Conservation (phyloP, 1,140 invertebrate genomes). For the Lethrus apterus region DNA sequence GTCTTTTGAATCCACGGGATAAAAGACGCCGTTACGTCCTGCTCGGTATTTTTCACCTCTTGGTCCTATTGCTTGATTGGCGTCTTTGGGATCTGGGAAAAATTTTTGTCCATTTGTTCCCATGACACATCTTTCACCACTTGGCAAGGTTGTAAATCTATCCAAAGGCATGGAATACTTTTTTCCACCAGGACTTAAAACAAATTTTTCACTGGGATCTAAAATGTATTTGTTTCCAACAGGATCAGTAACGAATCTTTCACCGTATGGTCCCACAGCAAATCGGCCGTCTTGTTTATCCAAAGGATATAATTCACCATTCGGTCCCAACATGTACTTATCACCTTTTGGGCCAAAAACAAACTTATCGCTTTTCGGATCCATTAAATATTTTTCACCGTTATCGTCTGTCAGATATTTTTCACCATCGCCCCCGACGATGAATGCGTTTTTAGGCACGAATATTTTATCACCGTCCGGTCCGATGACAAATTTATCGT, state of each 20-base stretch:
- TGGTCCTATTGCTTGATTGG: slow-evolving; percentile 1
- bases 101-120: slow-evolving; percentile 4
- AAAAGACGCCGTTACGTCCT: background rate
- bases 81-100: slow-evolving; percentile 5
- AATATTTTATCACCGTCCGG: slow-evolving; percentile 2
- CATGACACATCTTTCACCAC: background rate
- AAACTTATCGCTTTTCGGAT: background rate
- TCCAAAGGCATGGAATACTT: background rate
- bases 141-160: background rate
- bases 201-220: background rate
- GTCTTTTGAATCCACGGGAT: slow-evolving; percentile 7
- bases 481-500: background rate
- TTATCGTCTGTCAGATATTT: background rate
- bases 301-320: background rate
- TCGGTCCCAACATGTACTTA: background rate
- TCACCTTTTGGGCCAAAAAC: slow-evolving; percentile 2
- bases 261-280: slow-evolving; percentile 3
- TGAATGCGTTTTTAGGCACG: slow-evolving; percentile 3
- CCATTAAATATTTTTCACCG: slow-evolving; percentile 2
- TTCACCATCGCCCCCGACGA: background rate
- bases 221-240: background rate
- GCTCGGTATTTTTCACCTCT: slow-evolving; percentile 1
- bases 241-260: slow-evolving; percentile 4
- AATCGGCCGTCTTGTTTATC: slow-evolving; percentile 1
- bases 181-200: slow-evolving; percentile 2